Evolutionary conservation across 2,113 vertebrate genomes (phyloP).

Genomic region (Anhinga anhinga): DNA sequence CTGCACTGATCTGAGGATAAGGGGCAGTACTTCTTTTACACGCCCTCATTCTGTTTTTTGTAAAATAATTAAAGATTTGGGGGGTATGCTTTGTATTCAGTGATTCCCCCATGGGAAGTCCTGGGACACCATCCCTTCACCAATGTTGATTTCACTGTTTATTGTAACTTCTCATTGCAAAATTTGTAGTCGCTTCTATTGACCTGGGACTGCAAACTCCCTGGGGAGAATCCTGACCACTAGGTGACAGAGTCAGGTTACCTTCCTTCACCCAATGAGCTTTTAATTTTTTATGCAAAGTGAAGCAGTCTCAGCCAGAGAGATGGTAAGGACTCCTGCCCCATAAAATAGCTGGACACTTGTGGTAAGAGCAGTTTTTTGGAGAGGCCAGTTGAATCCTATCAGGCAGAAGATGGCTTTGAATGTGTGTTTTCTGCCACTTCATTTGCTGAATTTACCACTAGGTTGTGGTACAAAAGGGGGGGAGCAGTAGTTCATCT

Average conservation of each 20-base stretch:
- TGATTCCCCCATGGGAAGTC: rapidly evolving
- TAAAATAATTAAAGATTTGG: not conserved
- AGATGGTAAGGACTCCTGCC: not conserved
- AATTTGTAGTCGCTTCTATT: not conserved
- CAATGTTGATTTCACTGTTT: not conserved
- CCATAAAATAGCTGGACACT: not conserved
- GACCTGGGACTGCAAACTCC: not conserved
- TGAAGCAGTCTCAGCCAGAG: not conserved
- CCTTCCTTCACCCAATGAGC: not conserved
- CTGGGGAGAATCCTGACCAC: not conserved
- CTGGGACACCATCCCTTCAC: not conserved
- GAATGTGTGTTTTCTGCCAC: not conserved
- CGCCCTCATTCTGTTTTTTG: not conserved
- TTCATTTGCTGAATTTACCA: not conserved
- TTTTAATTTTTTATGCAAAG: not conserved
- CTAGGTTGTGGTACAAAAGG: not conserved
- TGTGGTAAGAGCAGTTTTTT: not conserved
- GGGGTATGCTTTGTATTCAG: not conserved
- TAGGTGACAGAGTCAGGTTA: not conserved
- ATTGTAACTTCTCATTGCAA: not conserved
- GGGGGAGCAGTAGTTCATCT: not conserved
- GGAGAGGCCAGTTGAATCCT: not conserved
- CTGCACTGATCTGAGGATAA: not conserved
- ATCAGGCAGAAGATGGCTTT: not conserved
- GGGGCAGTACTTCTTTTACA: not conserved